A percentile compares a stretch with the other conserved stretches of the same genome.
Conservation (phyloP, 2,888 invertebrate species). For the Tetrapedia diversipes region DNA sequence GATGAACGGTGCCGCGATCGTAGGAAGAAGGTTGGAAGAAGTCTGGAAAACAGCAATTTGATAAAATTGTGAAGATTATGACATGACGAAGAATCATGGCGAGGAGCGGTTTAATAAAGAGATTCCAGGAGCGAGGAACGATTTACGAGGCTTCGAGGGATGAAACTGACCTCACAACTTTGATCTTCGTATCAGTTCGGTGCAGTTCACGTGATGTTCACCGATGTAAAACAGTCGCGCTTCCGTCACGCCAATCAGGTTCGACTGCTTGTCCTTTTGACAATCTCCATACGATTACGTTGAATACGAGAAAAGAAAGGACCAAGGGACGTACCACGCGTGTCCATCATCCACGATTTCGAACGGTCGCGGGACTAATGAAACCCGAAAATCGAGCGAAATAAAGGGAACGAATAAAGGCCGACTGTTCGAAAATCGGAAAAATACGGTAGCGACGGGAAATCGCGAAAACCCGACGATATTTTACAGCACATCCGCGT, state of each 20-base stretch:
- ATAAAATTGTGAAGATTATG: no score
- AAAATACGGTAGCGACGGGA: conserved; percentile 32
- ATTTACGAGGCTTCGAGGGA: background rate
- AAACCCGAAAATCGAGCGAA: background rate
- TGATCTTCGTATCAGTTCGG: conserved; percentile 53
- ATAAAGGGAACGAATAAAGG: conserved; percentile 4
- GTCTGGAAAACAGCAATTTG: no score
- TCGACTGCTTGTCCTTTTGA: conserved; percentile 70
- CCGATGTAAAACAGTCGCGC: conserved; percentile 68
- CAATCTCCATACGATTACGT: conserved; percentile 67
- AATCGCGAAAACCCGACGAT: conserved; percentile 39
- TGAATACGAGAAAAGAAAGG: background rate
- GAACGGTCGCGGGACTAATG: background rate
- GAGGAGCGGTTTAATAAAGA: background rate
- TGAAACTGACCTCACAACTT: conserved; percentile 38
- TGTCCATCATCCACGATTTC: background rate
- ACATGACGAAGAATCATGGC: no score
- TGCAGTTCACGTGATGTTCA: conserved; percentile 23
- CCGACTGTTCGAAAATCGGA: conserved; percentile 23
- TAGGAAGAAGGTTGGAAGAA: background rate
- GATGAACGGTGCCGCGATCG: conserved; percentile 1
- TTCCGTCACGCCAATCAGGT: conserved; percentile 79
- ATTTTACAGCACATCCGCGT: conserved; percentile 33
- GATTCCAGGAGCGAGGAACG: background rate
- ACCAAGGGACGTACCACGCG: background rate